phyloP scores from a whole-genome alignment of 1,140 invertebrate genomes.

The Amphibalanus amphitrite region DNA sequence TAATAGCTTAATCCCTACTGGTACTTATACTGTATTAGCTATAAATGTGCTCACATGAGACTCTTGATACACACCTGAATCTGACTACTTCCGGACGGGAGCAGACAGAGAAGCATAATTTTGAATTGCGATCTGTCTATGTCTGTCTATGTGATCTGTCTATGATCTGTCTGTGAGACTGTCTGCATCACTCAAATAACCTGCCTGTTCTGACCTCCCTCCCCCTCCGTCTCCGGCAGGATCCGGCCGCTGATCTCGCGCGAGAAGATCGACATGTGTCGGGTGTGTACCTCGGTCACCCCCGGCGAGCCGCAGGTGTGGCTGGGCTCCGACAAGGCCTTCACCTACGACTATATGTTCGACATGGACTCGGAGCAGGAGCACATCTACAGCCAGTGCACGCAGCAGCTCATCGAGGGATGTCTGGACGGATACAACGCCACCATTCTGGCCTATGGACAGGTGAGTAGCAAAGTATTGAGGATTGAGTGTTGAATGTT shows the following conservation, averaged over 20 bases:
- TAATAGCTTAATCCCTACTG: too few species aligned
- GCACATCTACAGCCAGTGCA: slow-evolving; percentile 67
- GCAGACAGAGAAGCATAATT: too few species aligned
- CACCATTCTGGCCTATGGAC: slow-evolving; percentile 89
- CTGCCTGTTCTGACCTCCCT: background rate
- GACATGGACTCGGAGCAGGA: slow-evolving; percentile 44
- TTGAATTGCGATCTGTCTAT: too few species aligned
- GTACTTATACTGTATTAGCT: too few species aligned
- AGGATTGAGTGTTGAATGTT: too few species aligned
- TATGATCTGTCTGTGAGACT: too few species aligned
- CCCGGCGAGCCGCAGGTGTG: slow-evolving; percentile 77
- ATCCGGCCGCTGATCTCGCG: slow-evolving; percentile 82
- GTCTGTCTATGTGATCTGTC: too few species aligned
- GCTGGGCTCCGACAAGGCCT: slow-evolving; percentile 81
- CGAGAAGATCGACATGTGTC: slow-evolving; percentile 87
- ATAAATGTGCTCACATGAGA: too few species aligned
- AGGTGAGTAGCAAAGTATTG: slow-evolving; percentile 31
- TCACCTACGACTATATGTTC: slow-evolving; percentile 95
- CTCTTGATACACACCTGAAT: too few species aligned
- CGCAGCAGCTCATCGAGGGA: slow-evolving; percentile 64
- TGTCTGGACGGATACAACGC: slow-evolving; percentile 87
- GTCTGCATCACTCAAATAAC: too few species aligned
- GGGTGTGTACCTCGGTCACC: slow-evolving; percentile 75
- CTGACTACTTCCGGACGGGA: too few species aligned
- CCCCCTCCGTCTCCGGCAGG: slow-evolving; percentile 38